Conservation (phyloP, 2,113 vertebrate genomes). For the Ochotona curzoniae region DNA sequence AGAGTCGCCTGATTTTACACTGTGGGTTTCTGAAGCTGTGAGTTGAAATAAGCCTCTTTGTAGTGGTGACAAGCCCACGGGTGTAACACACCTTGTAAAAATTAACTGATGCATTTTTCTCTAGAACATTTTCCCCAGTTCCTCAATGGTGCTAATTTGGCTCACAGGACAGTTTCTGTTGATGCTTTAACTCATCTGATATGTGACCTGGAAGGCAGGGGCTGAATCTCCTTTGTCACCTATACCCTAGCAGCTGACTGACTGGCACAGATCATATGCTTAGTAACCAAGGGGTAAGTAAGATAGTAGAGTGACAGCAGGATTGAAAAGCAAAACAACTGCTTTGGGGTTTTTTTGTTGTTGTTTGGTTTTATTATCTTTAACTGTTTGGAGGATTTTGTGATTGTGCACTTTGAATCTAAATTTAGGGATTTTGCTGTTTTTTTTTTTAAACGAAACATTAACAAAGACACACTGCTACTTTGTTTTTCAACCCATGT, state of each 20-base stretch:
- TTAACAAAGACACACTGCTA: neutral
- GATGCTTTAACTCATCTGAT: neutral
- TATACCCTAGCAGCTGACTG: neutral
- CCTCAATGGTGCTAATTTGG: neutral
- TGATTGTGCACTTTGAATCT: neutral
- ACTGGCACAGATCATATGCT: too few relatives aligned
- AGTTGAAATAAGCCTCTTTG: too few relatives aligned
- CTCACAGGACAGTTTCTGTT: neutral
- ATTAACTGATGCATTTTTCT: neutral
- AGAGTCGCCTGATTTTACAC: too few relatives aligned
- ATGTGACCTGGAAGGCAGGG: neutral
- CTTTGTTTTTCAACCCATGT: neutral
- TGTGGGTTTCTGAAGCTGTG: too few relatives aligned
- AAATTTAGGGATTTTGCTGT: too few relatives aligned
- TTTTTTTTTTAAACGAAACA: neutral
- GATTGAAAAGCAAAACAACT: rapidly evolving
- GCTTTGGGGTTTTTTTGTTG: neutral
- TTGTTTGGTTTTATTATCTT: neutral
- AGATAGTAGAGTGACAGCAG: neutral
- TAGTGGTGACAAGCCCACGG: too few relatives aligned
- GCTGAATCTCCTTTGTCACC: neutral
- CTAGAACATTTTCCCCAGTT: rapidly evolving
- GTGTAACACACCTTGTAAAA: neutral
- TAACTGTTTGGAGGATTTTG: neutral
- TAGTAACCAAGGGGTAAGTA: neutral